Conservation (phyloP, 1,140 invertebrate species). For the Linepithema humile region DNA sequence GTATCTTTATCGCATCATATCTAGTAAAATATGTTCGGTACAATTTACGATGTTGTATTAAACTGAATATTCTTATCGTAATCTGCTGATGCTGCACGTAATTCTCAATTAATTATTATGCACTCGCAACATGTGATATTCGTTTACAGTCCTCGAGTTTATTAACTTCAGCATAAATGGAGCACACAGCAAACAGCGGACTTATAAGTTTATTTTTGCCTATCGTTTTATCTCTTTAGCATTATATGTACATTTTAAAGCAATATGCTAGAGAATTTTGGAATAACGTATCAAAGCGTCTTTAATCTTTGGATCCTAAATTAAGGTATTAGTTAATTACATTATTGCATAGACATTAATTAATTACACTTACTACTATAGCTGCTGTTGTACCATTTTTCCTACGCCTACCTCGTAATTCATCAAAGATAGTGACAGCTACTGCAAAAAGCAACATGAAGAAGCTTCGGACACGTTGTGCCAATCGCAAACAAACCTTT, state of each 20-base stretch:
- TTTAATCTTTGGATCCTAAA: neutral
- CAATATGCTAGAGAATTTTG: neutral
- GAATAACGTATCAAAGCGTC: neutral
- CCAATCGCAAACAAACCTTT: conserved; percentile 30
- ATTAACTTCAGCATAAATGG: neutral
- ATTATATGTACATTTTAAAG: neutral
- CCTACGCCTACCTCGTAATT: neutral
- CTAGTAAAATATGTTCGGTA: neutral
- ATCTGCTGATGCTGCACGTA: neutral
- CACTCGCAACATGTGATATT: neutral
- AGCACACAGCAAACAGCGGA: neutral
- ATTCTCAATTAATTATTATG: conserved; percentile 29
- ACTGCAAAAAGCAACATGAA: conserved; percentile 24
- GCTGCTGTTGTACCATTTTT: neutral
- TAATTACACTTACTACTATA: neutral
- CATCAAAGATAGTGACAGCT: conserved; percentile 5
- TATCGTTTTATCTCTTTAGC: neutral
- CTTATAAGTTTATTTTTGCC: neutral
- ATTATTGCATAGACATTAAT: neutral
- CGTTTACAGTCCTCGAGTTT: neutral
- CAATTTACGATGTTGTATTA: conserved; percentile 26
- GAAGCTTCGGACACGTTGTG: neutral
- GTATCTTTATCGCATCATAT: conserved; percentile 18
- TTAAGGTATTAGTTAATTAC: neutral
- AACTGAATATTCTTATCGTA: conserved; percentile 22